Evolutionary conservation across 2,113 vertebrate genomes (phyloP).

Genomic region (Platycercus adscitus): DNA sequence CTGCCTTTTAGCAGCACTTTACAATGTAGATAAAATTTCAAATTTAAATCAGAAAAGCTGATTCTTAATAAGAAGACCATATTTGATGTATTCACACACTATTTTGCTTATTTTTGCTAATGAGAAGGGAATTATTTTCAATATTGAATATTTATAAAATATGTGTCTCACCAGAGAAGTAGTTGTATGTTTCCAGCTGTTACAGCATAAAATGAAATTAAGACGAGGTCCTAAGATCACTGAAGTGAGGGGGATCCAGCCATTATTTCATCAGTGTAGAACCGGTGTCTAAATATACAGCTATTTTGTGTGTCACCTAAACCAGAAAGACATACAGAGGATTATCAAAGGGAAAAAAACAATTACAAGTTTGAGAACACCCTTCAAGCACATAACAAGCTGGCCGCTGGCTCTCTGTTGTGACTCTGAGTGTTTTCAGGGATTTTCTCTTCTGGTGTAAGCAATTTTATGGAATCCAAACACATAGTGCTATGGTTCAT

Average conservation of each 20-base stretch:
- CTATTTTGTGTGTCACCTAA: not conserved
- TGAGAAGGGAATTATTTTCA: not conserved
- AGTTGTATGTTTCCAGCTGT: not conserved
- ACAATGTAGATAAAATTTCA: not conserved
- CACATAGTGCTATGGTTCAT: not conserved
- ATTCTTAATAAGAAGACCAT: not conserved
- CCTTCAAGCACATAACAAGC: not conserved
- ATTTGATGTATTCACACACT: not conserved
- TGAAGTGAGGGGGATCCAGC: not conserved
- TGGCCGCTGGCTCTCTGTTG: not conserved
- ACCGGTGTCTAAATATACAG: not conserved
- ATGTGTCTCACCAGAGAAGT: not conserved
- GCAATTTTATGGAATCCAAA: not conserved
- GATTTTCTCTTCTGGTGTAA: not conserved
- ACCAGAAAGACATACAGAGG: not conserved
- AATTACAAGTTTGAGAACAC: not conserved
- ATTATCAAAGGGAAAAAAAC: not conserved
- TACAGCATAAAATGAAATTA: not conserved
- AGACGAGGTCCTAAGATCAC: not conserved
- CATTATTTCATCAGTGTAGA: not conserved
- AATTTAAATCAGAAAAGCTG: not conserved
- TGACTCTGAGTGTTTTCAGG: not conserved
- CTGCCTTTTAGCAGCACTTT: not conserved
- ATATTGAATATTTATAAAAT: not conserved
- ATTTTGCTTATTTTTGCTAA: not conserved